Conservation (phyloP, 2,888 invertebrate species). For the Incurvaria masculella region DNA sequence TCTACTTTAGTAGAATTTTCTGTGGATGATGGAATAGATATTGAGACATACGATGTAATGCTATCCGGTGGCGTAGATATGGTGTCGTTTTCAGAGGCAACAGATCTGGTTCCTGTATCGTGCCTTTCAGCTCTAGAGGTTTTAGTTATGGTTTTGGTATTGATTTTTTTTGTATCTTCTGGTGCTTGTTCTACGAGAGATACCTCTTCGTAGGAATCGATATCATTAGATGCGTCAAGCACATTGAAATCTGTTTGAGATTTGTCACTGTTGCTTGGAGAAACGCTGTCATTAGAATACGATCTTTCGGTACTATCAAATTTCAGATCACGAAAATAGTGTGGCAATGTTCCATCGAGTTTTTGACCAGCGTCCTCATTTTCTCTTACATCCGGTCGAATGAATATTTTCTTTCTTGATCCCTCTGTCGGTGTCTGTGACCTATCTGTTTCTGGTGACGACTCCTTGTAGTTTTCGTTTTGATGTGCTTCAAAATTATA, state of each 20-base stretch:
- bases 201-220: slow-evolving; percentile 31
- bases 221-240: slow-evolving; percentile 21
- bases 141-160: slow-evolving; percentile 14
- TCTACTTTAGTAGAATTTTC: slow-evolving; percentile 50
- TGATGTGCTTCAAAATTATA: slow-evolving; percentile 50
- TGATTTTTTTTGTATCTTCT: slow-evolving; percentile 22
- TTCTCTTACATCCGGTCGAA: slow-evolving; percentile 26
- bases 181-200: slow-evolving; percentile 22
- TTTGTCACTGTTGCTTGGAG: slow-evolving; percentile 33
- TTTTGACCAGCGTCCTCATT: slow-evolving; percentile 24
- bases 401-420: slow-evolving; percentile 34
- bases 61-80: slow-evolving; percentile 49
- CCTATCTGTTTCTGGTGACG: slow-evolving; percentile 45
- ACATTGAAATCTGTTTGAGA: slow-evolving; percentile 24
- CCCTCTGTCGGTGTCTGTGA: slow-evolving; percentile 18
- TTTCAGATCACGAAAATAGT: slow-evolving; percentile 40
- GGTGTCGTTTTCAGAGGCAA: slow-evolving; percentile 48
- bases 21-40: slow-evolving; percentile 47
- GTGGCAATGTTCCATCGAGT: slow-evolving; percentile 28
- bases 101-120: slow-evolving; percentile 33
- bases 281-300: slow-evolving; percentile 43
- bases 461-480: slow-evolving; percentile 39
- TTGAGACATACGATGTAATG: slow-evolving; percentile 51
- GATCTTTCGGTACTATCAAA: slow-evolving; percentile 46
- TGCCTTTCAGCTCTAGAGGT: slow-evolving; percentile 19